Evolutionary conservation across 2,113 vertebrate genomes (phyloP).

Genomic region (Eidolon helvum): DNA sequence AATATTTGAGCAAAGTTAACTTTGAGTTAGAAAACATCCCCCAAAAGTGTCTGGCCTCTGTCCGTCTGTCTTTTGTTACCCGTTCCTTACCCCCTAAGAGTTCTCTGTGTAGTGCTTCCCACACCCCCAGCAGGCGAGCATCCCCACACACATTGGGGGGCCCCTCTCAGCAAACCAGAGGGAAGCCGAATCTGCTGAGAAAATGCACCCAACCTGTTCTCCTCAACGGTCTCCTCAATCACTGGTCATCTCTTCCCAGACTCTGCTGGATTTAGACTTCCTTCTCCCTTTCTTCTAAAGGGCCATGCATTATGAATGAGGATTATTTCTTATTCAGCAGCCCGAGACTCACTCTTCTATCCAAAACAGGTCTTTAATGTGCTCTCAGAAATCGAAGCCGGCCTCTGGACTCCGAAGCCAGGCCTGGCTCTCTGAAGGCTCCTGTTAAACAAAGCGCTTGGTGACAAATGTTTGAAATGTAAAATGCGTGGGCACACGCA

Average conservation of each 20-base stretch:
- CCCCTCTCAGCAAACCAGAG: background rate
- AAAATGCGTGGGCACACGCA: rapidly evolving
- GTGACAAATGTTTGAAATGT: background rate
- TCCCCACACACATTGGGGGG: background rate
- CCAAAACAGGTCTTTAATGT: background rate
- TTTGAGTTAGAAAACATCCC: background rate
- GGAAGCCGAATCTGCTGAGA: background rate
- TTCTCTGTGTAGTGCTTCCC: background rate
- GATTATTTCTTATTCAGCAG: constrained; percentile 52
- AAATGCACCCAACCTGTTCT: background rate
- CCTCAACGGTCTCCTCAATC: background rate
- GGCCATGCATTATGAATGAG: constrained; percentile 70
- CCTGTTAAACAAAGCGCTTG: background rate
- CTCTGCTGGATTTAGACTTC: constrained; percentile 58
- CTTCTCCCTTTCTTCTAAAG: constrained; percentile 18
- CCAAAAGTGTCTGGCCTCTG: rapidly evolving
- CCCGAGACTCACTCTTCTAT: constrained; percentile 14
- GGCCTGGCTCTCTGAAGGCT: background rate
- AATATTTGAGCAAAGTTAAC: background rate
- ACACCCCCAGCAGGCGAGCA: rapidly evolving
- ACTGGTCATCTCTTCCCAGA: constrained; percentile 43
- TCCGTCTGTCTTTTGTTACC: background rate
- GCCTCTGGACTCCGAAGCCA: background rate
- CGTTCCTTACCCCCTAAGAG: background rate
- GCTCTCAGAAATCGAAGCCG: background rate